Evolutionary conservation across 2,113 vertebrate genomes (phyloP), one percentile per base, ranked within the genome.

Genomic region (Panthera tigris): DNA sequence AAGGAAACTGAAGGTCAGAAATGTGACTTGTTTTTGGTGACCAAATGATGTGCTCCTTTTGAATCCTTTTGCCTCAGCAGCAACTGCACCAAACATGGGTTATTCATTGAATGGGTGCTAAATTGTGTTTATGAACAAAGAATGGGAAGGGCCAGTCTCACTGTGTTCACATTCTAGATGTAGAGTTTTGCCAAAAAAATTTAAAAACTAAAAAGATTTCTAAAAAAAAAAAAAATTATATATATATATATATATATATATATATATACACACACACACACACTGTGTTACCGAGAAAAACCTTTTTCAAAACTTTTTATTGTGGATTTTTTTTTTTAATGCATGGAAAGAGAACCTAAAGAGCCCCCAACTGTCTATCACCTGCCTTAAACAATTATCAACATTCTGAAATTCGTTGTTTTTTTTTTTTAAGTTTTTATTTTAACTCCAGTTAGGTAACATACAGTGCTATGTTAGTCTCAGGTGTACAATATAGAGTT

Each of bases 1-100:
- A 71, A 87, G 27, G 93, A 93, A 87, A 91, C 45, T 79, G 33
- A 66, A 88, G 52, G 50, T 76, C 33, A 66, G 52, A 90, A 92
- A 31, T 8, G 21, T 55, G 41, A 23, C 63, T 73, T 95, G n/a
- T 25, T 63, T 11, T 7, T 14, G 25, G 36, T 71, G 52, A 88
- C 23, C 29, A 61, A 36, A 91, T 63, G 19, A 68, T 2, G 1
- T n/a, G 52, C 45, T 90, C 52, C 80, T 90, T 94, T n/a, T 61
- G 15, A 89, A 50, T 57, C 31, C 12, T 16, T 31, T 66, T 73
- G 63, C 14, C 5, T 71, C 71, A 16, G 55, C 7, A 93, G 31
- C 41, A 61, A 76, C 3, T 55, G 16, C 15, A 16, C 9, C 55
- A 48, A 91, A 7, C 4, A 39, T 19, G 55, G 5, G 29, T 41